Conservation (phyloP, 2,888 invertebrate species). For the Agriopis aurantiaria region DNA sequence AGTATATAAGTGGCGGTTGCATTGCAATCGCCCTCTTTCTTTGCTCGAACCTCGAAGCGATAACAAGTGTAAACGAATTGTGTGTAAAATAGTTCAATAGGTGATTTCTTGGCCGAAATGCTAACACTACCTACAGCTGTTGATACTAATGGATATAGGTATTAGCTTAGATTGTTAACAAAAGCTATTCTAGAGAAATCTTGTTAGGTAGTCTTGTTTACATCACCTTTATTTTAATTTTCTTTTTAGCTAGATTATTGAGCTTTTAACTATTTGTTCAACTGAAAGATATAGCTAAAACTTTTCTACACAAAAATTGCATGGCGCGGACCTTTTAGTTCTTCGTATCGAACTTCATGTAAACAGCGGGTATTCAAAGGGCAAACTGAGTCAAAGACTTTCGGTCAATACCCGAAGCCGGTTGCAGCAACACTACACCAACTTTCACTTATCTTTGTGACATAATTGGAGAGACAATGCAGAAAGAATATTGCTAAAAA, state of each 20-base stretch:
- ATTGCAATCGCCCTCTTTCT: too few species aligned
- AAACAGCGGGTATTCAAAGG: slow-evolving; percentile 20
- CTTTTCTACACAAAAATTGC: slow-evolving; percentile 2
- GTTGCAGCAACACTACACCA: slow-evolving; percentile 11
- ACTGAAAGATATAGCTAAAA: not conserved
- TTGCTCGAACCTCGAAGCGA: too few species aligned
- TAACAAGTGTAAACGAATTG: too few species aligned
- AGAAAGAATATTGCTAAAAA: slow-evolving; percentile 17
- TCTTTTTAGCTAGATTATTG: not conserved
- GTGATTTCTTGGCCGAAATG: too few species aligned
- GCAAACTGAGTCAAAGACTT: slow-evolving; percentile 24
- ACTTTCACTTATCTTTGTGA: slow-evolving; percentile 27
- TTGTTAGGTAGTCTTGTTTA: not conserved
- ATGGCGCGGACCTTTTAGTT: slow-evolving; percentile 10
- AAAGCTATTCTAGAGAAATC: not conserved
- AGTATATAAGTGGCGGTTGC: too few species aligned
- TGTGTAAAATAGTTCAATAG: too few species aligned
- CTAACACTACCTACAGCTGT: not conserved
- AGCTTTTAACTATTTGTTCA: not conserved
- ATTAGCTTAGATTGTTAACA: not conserved
- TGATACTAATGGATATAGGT: not conserved
- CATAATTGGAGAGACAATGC: slow-evolving; percentile 21
- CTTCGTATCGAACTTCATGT: slow-evolving; percentile 3
- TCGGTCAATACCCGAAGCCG: slow-evolving; percentile 15
- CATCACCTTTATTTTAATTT: not conserved